Base-by-base conservation (phyloP, 2,797 vertebrate species). In the Neomorphus geoffroyi region DNA sequence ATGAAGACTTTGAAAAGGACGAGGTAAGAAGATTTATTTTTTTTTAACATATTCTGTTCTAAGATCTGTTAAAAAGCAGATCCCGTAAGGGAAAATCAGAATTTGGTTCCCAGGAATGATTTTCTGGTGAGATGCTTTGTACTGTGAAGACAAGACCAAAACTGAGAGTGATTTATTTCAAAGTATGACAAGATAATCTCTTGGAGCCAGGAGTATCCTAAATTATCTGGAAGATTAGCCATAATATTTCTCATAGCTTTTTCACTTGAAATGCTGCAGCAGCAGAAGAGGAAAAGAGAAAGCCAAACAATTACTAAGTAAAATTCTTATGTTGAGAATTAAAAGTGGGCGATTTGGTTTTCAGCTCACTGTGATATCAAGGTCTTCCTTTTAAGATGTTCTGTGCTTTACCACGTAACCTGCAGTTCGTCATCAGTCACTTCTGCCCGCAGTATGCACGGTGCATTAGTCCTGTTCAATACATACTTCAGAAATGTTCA, bases 1-100 rank as follows among this genome's bases (percentile, higher is more conserved):
- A 99, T 93, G 99, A 99, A 96, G 99, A 99, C 83, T 98, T 98
- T 64, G 98, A 99, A 78, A 99, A 99, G 97, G 99, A 99, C 24
- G 99, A 99, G 98, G 98, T 98, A 98, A 96, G 94, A 39, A 74
- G 27, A 41, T 43, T 22, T 23, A 23, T 46, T 21, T 16, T 26
- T 46, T 41, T 56, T 62, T 72, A 6, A 19, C 19, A 2, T 79
- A 19, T 66, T 62, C 13, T 1, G 0, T 32, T 33, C 15, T 57
- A 65, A 50, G 13, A 46, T 50, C 39, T 67, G 24, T 89, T 94
- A 54, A 45, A 90, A 89, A n/a, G 10, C 12, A 58, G 45, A 60
- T 71, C 78, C 67, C 37, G 50, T 22, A 37, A 62, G 43, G 28
- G 66, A 43, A 73, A 88, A 46, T 19, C 43, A 56, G 48, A 73